phyloP scores from a whole-genome alignment of 2,113 vertebrate genomes.

The Chiloscyllium plagiosum region DNA sequence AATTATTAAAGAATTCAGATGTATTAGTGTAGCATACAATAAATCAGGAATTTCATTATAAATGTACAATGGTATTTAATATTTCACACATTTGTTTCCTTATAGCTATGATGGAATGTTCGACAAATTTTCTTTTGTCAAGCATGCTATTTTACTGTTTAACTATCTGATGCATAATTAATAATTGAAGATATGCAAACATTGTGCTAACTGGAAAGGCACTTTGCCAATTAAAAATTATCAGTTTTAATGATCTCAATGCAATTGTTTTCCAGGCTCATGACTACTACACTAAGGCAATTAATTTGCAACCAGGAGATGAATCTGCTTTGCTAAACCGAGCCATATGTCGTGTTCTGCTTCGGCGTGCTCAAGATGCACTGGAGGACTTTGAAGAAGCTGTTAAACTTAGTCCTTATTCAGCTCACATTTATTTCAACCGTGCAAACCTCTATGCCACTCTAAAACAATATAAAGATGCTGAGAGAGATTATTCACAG shows the following conservation, averaged over 20 bases:
- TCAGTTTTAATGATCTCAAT: not conserved
- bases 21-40: not conserved
- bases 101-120: not conserved
- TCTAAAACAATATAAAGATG: constrained; percentile 57
- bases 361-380: constrained; percentile 57
- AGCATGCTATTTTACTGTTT: not conserved
- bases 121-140: not conserved
- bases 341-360: constrained; percentile 56
- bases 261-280: constrained; percentile 52
- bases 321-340: constrained; percentile 59
- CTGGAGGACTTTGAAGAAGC: constrained; percentile 59
- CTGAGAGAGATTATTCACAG: constrained; percentile 57
- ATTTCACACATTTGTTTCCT: not conserved
- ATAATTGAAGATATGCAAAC: not conserved
- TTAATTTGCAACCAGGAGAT: constrained; percentile 57
- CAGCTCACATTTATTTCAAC: constrained; percentile 58
- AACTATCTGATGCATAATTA: not conserved
- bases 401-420: constrained; percentile 51
- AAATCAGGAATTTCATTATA: not conserved
- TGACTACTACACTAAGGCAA: constrained; percentile 58
- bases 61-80: not conserved
- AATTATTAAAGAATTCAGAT: not conserved
- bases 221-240: not conserved
- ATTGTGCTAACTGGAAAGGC: not conserved
- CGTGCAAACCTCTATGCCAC: constrained; percentile 53